A percentile compares a stretch with the other conserved stretches of the same genome.
Conservation (phyloP, 2,888 invertebrate genomes). For the Itoplectis maculator region DNA sequence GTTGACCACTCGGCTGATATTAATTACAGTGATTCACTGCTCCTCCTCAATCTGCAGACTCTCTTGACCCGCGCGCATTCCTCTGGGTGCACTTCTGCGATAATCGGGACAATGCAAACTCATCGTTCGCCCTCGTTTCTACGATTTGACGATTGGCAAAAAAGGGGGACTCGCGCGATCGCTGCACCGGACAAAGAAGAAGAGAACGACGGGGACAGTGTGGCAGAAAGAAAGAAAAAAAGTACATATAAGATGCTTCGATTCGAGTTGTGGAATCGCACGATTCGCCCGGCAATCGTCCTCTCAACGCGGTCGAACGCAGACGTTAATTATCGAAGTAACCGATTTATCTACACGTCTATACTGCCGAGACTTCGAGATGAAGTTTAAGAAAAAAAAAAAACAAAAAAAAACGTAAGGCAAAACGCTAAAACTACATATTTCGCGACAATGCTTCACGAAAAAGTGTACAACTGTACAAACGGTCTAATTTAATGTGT, state of each 20-base stretch:
- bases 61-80: conserved; percentile 55
- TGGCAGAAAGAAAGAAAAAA: conserved; percentile 55
- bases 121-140: conserved; percentile 34
- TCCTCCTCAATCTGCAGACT: conserved; percentile 25
- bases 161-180: conserved; percentile 10
- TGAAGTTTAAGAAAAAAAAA: conserved; percentile 48
- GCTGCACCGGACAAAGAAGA: conserved; percentile 28
- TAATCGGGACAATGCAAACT: conserved; percentile 37
- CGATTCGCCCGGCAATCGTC: conserved; percentile 42
- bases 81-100: conserved; percentile 66
- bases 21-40: conserved; percentile 41
- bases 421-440: conserved; percentile 60
- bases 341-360: conserved; percentile 54
- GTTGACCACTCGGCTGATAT: conserved; percentile 27
- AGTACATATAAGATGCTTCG: conserved; percentile 37
- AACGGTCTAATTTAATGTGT: too few species aligned
- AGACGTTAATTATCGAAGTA: conserved; percentile 38
- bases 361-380: conserved; percentile 30
- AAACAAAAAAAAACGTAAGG: conserved; percentile 42
- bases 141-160: conserved; percentile 33
- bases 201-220: conserved; percentile 32
- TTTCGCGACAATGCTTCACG: conserved; percentile 53
- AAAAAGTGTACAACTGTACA: conserved; percentile 41
- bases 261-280: conserved; percentile 41
- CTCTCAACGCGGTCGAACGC: conserved; percentile 21